Base-by-base conservation (phyloP, 2,113 vertebrate species). In the Pterophyllum scalare region DNA sequence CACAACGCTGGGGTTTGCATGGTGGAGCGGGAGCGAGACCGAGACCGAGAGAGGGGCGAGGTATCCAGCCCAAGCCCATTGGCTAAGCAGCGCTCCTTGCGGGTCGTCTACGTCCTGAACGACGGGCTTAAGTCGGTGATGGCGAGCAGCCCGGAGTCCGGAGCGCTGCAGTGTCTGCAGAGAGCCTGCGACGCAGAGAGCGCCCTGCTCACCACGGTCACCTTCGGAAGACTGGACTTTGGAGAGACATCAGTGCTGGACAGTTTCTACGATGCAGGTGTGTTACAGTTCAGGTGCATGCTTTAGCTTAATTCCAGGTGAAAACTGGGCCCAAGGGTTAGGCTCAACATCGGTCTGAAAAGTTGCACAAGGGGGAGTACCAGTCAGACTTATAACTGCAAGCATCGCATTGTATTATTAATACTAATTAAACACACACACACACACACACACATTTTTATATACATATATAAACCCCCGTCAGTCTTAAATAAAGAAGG, bases 211-310 rank as follows among this genome's bases (percentile, higher is more conserved):
- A 93, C 91, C 90, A 96, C 94, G 0, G 94, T 98, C 56, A 95
- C 96, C 64, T 98, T 99, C 75, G 97, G 97, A 1, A 92, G 97
- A 59, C 93, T 99, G 64, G 97, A 99, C 94, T 98, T 98, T 59
- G 97, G 97, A 10, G 97, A 98, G 86, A 97, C 97, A 0, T 94
- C 96, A 0, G 96, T 97, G 87, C 96, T 99, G 84, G 97, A 99
- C 90, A 94, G 96, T 61, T 99, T 99, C 96, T 99, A 98, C 92
- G 95, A 97, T 13, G 98, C 98, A 87, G 98, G 98, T 98, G 74
- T 7, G 91, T 40, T 7, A 7, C 2, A 7, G 8, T 2, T 14
- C 28, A 31, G 59, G 14, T 15, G 7, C 7, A 19, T 3, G 40
- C 4, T 13, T n/a, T 3, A 26, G 56, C 24, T 24, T 22, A 26